A percentile compares a stretch with the other conserved stretches of the same genome.
These are phyloP conservation scores for Chloroceryle aenea DNA, from an alignment of 2,113 vertebrate genomes.

Conservation along the genomic window DNA sequence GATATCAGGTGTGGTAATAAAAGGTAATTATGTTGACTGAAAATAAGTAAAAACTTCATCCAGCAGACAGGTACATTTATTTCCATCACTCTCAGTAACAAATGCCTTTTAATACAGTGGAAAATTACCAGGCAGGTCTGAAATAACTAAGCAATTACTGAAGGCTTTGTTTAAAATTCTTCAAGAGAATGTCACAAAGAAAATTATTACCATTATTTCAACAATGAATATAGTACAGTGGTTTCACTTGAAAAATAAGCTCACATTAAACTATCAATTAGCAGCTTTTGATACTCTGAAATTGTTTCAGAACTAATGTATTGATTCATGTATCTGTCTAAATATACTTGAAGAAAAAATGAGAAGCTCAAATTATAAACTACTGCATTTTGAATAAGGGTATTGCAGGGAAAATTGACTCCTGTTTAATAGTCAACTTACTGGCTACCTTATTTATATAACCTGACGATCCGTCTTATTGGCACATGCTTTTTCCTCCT, in stretches of 20 bases:
- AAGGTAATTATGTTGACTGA: slow-evolving; percentile 73
- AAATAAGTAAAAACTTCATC: slow-evolving; percentile 67
- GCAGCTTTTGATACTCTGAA: slow-evolving; percentile 61
- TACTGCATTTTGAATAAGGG: neutral
- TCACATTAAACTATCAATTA: slow-evolving; percentile 70
- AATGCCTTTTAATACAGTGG: slow-evolving; percentile 69
- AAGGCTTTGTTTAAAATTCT: slow-evolving; percentile 74
- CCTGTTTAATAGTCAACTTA: neutral
- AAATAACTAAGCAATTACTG: slow-evolving; percentile 75
- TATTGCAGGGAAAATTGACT: neutral
- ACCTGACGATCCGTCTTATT: neutral
- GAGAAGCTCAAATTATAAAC: neutral
- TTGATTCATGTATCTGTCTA: slow-evolving; percentile 4
- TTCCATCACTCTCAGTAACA: slow-evolving; percentile 40
- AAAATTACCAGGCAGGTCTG: slow-evolving; percentile 75
- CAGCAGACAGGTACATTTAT: slow-evolving; percentile 36
- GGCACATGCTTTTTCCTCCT: neutral
- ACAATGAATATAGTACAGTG: slow-evolving; percentile 11
- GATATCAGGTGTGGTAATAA: slow-evolving; percentile 66
- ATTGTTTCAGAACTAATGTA: slow-evolving; percentile 28
- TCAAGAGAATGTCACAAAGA: slow-evolving; percentile 65
- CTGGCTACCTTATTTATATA: neutral
- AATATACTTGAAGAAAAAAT: slow-evolving; percentile 9
- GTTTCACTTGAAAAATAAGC: slow-evolving; percentile 61
- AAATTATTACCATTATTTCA: slow-evolving; percentile 72